Conservation (phyloP, 2,888 invertebrate species). For the Leucophora obtusa region DNA sequence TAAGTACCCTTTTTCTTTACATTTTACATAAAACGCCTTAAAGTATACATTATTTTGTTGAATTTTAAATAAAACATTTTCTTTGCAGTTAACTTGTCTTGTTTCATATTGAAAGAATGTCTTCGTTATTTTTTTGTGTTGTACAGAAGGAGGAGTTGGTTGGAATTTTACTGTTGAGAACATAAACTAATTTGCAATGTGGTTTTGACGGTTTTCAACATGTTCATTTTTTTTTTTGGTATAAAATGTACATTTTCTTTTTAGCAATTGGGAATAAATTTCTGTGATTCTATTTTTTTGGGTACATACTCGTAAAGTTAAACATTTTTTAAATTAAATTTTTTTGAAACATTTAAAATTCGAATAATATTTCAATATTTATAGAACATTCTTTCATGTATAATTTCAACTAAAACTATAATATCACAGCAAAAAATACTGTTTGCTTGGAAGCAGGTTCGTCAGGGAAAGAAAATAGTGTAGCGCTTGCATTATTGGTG, state of each 20-base stretch:
- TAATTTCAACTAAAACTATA: too few species aligned
- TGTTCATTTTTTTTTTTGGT: slow-evolving; percentile 11
- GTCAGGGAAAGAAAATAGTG: too few species aligned
- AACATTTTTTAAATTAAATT: too few species aligned
- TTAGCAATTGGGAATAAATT: slow-evolving; percentile 35
- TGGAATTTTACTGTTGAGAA: slow-evolving; percentile 44
- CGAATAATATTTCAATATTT: too few species aligned
- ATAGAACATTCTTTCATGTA: too few species aligned
- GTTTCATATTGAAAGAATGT: background rate
- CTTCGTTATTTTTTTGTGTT: background rate
- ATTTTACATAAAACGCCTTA: slow-evolving; percentile 43
- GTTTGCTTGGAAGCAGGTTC: too few species aligned
- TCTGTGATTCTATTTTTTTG: background rate
- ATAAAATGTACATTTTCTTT: slow-evolving; percentile 25
- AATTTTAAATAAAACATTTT: slow-evolving; percentile 41
- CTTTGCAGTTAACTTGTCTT: slow-evolving; percentile 36
- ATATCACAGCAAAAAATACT: too few species aligned
- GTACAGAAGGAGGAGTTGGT: slow-evolving; percentile 35
- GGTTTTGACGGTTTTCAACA: slow-evolving; percentile 66
- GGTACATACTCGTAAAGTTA: too few species aligned
- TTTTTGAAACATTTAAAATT: too few species aligned
- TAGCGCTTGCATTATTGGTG: too few species aligned
- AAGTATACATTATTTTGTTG: slow-evolving; percentile 51
- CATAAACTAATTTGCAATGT: slow-evolving; percentile 71
- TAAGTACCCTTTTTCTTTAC: slow-evolving; percentile 12